Evolutionary conservation across 1,140 invertebrate species (phyloP).

Genomic region (Rhagoletis zephyria): DNA sequence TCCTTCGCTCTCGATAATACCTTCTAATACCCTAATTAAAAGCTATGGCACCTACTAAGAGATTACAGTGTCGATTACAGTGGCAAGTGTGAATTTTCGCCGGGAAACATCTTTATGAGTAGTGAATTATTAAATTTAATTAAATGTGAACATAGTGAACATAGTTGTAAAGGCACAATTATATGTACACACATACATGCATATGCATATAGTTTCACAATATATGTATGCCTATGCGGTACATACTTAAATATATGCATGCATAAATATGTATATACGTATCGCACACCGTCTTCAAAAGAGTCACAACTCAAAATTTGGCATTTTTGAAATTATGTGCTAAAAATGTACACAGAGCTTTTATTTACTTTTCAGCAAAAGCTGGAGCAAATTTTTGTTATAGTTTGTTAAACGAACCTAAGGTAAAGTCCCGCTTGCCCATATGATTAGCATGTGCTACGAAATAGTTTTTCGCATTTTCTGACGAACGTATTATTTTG

Average conservation of each 20-base stretch:
- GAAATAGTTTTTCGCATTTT: too few relatives aligned
- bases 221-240: not conserved
- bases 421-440: too few relatives aligned
- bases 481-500: too few relatives aligned
- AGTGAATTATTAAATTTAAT: conserved; percentile 58
- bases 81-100: conserved; percentile 29
- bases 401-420: too few relatives aligned
- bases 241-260: not conserved
- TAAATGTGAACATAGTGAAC: conserved; percentile 52
- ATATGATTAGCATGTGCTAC: too few relatives aligned
- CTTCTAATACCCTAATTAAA: conserved; percentile 50
- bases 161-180: conserved; percentile 3
- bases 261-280: too few relatives aligned
- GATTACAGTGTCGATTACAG: not conserved
- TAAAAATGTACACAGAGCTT: too few relatives aligned
- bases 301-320: too few relatives aligned
- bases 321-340: too few relatives aligned
- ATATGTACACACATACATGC: not conserved
- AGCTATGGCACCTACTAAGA: conserved; percentile 27
- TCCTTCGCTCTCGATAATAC: conserved; percentile 40
- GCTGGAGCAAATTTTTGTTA: too few relatives aligned
- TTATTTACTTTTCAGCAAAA: too few relatives aligned
- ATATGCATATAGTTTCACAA: not conserved
- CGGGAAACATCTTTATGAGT: conserved; percentile 44
- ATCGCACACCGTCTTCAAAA: too few relatives aligned